A percentile compares a stretch with the other conserved stretches of the same genome.
phyloP scores from a whole-genome alignment of 1,140 invertebrate species.

The Drosophila lacertosa region DNA sequence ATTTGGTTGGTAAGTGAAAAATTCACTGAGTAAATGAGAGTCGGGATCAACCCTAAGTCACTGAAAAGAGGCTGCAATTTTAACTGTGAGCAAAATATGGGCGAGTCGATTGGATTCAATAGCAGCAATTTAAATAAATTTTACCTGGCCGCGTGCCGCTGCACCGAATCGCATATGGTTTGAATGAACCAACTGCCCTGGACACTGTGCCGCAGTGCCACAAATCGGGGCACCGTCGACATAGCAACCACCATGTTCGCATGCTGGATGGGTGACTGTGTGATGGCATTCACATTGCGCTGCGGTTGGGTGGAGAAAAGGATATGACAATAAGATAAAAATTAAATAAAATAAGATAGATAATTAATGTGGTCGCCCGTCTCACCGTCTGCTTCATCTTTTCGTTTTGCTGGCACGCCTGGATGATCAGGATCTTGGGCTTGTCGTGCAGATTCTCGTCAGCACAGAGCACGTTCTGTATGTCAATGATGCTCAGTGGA shows the following conservation, averaged over 20 bases:
- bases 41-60: no score
- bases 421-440: conserved; percentile 74
- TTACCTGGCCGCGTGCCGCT: conserved; percentile 53
- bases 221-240: conserved; percentile 72
- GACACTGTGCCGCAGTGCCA: conserved; percentile 64
- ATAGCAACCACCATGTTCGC: conserved; percentile 69
- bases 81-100: no score
- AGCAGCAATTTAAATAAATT: no score
- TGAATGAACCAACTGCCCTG: conserved; percentile 82
- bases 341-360: no score
- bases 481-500: conserved; percentile 61
- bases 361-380: no score
- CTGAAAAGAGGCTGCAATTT: no score
- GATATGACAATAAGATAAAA: background rate
- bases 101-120: no score
- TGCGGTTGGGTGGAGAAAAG: background rate
- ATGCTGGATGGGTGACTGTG: conserved; percentile 41
- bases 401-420: conserved; percentile 70
- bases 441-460: conserved; percentile 52
- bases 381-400: conserved; percentile 17
- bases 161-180: conserved; percentile 59
- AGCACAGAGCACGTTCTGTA: conserved; percentile 66
- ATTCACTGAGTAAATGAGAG: background rate
- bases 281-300: conserved; percentile 44
- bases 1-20: background rate